Evolutionary conservation across 2,113 vertebrate genomes (phyloP).

Genomic region (Ammodytes dubius): DNA sequence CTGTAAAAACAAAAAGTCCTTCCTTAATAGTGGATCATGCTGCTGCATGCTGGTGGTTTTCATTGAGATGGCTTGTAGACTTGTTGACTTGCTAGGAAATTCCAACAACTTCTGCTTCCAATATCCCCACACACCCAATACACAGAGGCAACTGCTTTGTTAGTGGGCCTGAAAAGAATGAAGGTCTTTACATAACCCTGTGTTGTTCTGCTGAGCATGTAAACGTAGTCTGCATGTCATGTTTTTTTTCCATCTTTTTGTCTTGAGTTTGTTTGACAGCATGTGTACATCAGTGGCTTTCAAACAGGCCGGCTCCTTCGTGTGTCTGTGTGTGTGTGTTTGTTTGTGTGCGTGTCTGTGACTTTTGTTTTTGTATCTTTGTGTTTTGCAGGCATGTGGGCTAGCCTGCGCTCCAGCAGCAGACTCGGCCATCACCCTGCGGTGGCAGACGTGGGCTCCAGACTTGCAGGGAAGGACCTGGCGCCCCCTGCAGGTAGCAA

Average conservation of each 20-base stretch:
- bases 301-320: conserved; percentile 16
- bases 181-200: conserved; percentile 58
- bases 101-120: conserved; percentile 68
- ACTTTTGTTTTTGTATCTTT: conserved; percentile 55
- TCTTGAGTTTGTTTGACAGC: conserved; percentile 66
- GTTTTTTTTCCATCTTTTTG: conserved; percentile 59
- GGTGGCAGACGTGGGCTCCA: conserved; percentile 87
- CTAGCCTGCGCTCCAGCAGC: conserved; percentile 95
- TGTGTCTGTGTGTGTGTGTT: conserved; percentile 15
- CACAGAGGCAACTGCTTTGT: conserved; percentile 40
- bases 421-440: conserved; percentile 87
- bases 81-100: conserved; percentile 66
- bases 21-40: conserved; percentile 34
- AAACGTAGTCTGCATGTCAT: conserved; percentile 58
- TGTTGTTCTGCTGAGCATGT: conserved; percentile 66
- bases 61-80: conserved; percentile 52
- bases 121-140: conserved; percentile 41
- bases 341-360: conserved; percentile 2
- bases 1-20: conserved; percentile 55
- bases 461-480: conserved; percentile 92
- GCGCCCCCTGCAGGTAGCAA: conserved; percentile 87
- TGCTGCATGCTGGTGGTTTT: conserved; percentile 58
- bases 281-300: conserved; percentile 49
- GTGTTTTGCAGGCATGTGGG: conserved; percentile 92
- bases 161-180: conserved; percentile 41